Evolutionary conservation across 2,113 vertebrate species (phyloP), one percentile per base, ranked within the genome.

Genomic region (Perccottus glenii): DNA sequence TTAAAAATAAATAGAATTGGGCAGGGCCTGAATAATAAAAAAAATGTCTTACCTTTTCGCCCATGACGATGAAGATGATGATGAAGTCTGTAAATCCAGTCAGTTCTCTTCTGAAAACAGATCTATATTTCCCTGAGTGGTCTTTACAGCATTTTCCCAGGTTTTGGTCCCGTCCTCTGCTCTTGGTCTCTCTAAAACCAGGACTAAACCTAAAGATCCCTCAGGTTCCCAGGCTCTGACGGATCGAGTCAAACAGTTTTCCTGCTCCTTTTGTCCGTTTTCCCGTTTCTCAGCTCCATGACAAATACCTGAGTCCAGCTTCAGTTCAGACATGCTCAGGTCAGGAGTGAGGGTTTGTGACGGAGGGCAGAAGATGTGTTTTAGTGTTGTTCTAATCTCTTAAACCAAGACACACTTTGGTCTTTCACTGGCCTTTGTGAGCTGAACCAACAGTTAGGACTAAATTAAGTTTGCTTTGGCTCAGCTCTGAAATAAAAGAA

Each of bases 291-390:
- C 90, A 87, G 50, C 80, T 66, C 51, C 65, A 84, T 92, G 88
- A 92, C 87, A 95, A 93, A 93, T 93, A 88, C 65, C 85, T 81
- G 76, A 83, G 40, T n/a, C 59, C 46, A 66, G 74, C 73, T 50
- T 15, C 60, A 56, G 77, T 61, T 66, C 53, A 61, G 64, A 40
- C 73, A 57, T 3, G 35, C 36, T 2, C 14, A 3, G 14, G 49
- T 27, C 19, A 27, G 19, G 19, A 27, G 19, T 27, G 19, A 27
- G 19, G 19, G 19, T 27, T 27, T 27, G 19, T 27, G 19, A 27
- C 19, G 19, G 19, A 27, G 19, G 19, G n/a, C n/a, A n/a, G n/a
- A n/a, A n/a, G n/a, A 27, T 27, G 19, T 27, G 19, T 27, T 27
- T 27, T 27, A 27, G 19, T 27, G 19, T 27, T 27, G 19, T 27